Base-by-base conservation (phyloP, 2,797 vertebrate genomes). In the Euphonia xanthogaster region DNA sequence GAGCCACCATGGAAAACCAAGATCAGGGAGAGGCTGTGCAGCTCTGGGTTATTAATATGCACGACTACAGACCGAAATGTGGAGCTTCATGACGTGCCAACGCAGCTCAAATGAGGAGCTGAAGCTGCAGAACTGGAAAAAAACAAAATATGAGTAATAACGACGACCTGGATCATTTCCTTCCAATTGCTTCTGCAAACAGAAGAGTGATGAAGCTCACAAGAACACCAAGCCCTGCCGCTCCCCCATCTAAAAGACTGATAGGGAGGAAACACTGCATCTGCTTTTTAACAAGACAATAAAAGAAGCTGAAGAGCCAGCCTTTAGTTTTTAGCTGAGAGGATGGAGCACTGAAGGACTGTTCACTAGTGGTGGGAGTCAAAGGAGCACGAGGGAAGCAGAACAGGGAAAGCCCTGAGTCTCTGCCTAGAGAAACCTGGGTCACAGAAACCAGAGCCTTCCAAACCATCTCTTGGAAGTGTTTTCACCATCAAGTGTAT, bases 131-230 rank as follows among this genome's bases (percentile, higher is more conserved):
- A 90, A 96, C 72, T 84, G 71, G 92, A 96, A 93, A 94, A 92
- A 80, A 73, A 31, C 47, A 86, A 81, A 91, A 92, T 60, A 88
- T 76, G 74, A 94, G 71, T 77, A 97, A 97, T 88, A 95, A 96
- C 44, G 22, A 94, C 48, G 21, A 79, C 86, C 72, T 53, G 89
- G 92, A 71, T 96, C 89, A 96, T 86, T 96, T 95, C 71, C 84
- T 89, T 80, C 88, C 94, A 95, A 94, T 95, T 95, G 79, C 82
- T 95, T 95, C 78, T 96, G 86, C 51, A 96, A 91, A 97, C 88
- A 72, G 68, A 85, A 92, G 71, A 86, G 54, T 72, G 94, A 95
- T 78, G 77, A 86, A 2, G 10, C 75, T 96, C 77, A 68, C 47
- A 35, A 31, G 72, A 90, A 90, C 54, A 60, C 47, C 58, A 86